Evolutionary conservation across 2,888 invertebrate species (phyloP), one percentile per base, ranked within the genome.

Genomic region (Entomobrya multifasciata): DNA sequence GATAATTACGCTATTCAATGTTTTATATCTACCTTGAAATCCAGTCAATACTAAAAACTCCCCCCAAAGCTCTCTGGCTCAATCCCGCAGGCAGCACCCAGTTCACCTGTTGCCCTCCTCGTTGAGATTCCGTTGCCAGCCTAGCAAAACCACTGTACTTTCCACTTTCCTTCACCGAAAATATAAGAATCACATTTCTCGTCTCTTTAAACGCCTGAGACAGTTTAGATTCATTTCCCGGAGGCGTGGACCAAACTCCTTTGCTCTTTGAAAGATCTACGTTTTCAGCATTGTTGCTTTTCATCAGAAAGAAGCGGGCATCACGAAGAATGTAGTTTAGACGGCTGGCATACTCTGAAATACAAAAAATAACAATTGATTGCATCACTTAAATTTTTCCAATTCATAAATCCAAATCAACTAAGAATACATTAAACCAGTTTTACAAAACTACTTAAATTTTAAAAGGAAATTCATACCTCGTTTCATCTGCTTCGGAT

Each of bases 131-230:
- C 67, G 96, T 96, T 82, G 95, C 95, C 91, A 99, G 94, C 87
- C 99, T 94, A 10, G 99, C 99, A 93, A 98, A 99, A 0, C 99
- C 98, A 92, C 94, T 94, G 92, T 94, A 94, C 90, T 97, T 97
- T 57, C 98, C 99, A 93, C 98, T 99, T 93, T 99, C 99, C 93
- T 98, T 98, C 0, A 99, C 99, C 81, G 99, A 99, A 94, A 98
- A 99, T 92, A 99, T 96, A 78, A 99, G 94, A 89, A 99, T 94
- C 8, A 99, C 98, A 93, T 99, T 99, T 92, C 97, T 95, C 41
- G 96, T 96, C 92, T 98, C 98, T 92, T 96, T 95, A 92, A 96
- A 98, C 0, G 99, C 98, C 93, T 97, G 97, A 93, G 98, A 99
- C 77, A 99, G 94, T 93, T 98, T 97, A 0, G 97, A 96, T 94